phyloP scores from a whole-genome alignment of 2,888 invertebrate genomes.

The Cynaeus angustus region DNA sequence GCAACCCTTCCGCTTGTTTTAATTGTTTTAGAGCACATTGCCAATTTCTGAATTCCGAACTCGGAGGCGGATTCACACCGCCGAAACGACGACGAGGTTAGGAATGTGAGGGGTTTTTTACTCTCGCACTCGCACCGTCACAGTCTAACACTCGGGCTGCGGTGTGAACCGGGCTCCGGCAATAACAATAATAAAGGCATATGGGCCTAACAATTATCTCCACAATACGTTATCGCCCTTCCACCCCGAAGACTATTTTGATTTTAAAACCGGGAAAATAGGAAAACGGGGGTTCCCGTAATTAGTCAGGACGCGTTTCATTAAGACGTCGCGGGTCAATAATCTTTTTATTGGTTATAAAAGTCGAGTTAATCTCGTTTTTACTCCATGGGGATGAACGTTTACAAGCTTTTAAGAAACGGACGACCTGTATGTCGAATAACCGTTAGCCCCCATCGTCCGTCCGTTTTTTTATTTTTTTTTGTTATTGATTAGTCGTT shows the following conservation, averaged over 20 bases:
- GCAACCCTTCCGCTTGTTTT: slow-evolving; percentile 67
- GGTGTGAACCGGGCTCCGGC: background rate
- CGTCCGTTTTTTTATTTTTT: background rate
- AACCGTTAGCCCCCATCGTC: background rate
- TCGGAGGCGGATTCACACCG: slow-evolving; percentile 43
- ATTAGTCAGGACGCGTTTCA: slow-evolving; percentile 15
- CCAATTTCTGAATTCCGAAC: slow-evolving; percentile 66
- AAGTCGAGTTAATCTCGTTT: slow-evolving; percentile 12
- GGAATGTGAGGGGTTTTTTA: too few species aligned
- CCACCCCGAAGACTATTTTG: slow-evolving; percentile 9
- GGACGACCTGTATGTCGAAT: background rate
- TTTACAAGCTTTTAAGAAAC: background rate
- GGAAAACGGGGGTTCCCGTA: slow-evolving; percentile 12
- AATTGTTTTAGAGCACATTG: slow-evolving; percentile 70
- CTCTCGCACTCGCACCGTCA: too few species aligned
- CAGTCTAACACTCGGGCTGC: too few species aligned
- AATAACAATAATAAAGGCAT: slow-evolving; percentile 52
- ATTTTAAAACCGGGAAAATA: slow-evolving; percentile 14
- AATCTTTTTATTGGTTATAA: slow-evolving; percentile 29
- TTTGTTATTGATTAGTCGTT: background rate
- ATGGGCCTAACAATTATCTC: slow-evolving; percentile 51
- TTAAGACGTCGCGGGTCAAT: slow-evolving; percentile 24
- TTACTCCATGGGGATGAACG: slow-evolving; percentile 8
- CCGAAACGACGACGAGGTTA: background rate
- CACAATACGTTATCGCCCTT: slow-evolving; percentile 45